Base-by-base conservation (phyloP, 2,888 invertebrate genomes). In the Lepetodrilus schrolli region DNA sequence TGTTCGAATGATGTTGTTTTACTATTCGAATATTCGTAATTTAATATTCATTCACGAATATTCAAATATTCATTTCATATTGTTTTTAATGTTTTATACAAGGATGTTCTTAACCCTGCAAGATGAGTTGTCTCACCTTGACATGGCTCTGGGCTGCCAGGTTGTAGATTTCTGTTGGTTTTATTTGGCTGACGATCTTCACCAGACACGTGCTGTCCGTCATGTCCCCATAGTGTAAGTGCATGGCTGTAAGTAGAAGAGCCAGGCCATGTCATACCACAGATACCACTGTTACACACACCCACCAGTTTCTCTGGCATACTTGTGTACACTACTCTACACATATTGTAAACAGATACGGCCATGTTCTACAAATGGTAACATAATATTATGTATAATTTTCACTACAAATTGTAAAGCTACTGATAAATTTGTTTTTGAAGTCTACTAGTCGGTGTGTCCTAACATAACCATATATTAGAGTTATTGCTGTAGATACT, bases 71-170 rank as follows among this genome's bases (percentile, higher is more conserved):
- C n/a, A n/a, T n/a, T n/a, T n/a, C n/a, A n/a, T n/a, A n/a, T n/a
- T n/a, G n/a, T n/a, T n/a, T n/a, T n/a, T n/a, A n/a, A n/a, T 38
- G 7, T 13, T 13, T 38, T 38, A 13, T 5, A 38, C 38, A 38
- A 47, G 17, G 47, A 47, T 13, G 13, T 47, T n/a, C 17, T 2
- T 47, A 13, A 13, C 47, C 47, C 7, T 21, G 17, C 8, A 48
- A 20, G 3, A 48, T 20, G 48, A 58, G 34, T 30, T 23, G 13
- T 30, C 85, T 82, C 43, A 98, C 97, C 92, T 99, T 99, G 1
- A 99, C 99, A 91, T 99, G 99, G 82, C 98, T 98, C 90, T 99
- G 99, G 0, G 99, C 99, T 0, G 98, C 99, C 78, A 99, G 92
- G 92, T 99, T 99, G 90, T 99, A 99, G 81, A 99, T 96, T 92